These are phyloP conservation scores for Clarias laeviceps DNA, from an alignment of 2,797 vertebrate species.

Conservation along the genomic window DNA sequence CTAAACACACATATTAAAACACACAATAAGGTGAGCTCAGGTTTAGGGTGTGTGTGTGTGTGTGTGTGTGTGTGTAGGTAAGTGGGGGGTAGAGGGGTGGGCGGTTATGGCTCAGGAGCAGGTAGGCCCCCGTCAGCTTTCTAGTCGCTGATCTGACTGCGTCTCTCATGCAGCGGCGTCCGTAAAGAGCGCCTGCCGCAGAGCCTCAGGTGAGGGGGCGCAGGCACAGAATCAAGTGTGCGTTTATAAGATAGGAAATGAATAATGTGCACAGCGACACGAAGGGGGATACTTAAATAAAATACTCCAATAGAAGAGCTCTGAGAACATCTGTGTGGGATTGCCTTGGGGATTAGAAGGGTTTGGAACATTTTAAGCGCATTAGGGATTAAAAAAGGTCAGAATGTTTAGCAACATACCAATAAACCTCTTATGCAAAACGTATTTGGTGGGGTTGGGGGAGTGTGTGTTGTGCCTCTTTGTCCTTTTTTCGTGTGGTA, in stretches of 20 bases:
- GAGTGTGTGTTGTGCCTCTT: constrained; percentile 68
- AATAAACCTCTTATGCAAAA: constrained; percentile 71
- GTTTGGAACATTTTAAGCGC: constrained; percentile 71
- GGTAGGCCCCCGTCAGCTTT: constrained; percentile 46
- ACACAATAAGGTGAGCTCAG: constrained; percentile 63
- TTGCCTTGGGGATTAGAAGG: constrained; percentile 65
- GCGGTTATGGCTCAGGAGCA: constrained; percentile 29
- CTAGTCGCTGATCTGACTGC: constrained; percentile 29
- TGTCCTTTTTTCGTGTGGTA: constrained; percentile 62
- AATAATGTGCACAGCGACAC: constrained; percentile 59
- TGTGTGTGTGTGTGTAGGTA: not conserved
- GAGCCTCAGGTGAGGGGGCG: constrained; percentile 53
- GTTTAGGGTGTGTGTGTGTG: not conserved
- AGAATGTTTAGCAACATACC: constrained; percentile 71
- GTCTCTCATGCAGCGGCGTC: constrained; percentile 51
- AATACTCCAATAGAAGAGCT: constrained; percentile 65
- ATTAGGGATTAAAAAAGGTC: constrained; percentile 70
- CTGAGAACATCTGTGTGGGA: constrained; percentile 68
- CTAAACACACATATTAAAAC: constrained; percentile 33
- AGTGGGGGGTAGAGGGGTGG: constrained; percentile 38
- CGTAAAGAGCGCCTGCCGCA: constrained; percentile 51
- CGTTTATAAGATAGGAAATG: constrained; percentile 65
- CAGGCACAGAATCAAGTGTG: constrained; percentile 55
- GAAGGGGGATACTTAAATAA: constrained; percentile 57
- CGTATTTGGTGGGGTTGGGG: constrained; percentile 59